Percentiles rank a stretch among this genome's conserved stretches.
Conservation (phyloP, 2,888 invertebrate species). For the Nycteola revayana region DNA sequence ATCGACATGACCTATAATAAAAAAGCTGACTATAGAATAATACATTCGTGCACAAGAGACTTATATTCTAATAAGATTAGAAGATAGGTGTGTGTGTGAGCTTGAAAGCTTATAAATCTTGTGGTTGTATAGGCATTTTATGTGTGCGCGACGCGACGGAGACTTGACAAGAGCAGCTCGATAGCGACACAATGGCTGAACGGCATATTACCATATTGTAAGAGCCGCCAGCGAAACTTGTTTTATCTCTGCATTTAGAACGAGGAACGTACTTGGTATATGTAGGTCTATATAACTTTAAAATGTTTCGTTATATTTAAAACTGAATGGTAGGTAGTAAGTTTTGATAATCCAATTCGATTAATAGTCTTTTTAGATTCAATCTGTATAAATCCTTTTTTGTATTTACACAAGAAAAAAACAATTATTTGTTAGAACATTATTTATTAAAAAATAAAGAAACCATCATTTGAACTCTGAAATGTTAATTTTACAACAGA, state of each 20-base stretch:
- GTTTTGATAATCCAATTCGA: too few species aligned
- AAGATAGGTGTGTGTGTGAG: constrained; percentile 50
- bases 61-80: constrained; percentile 36
- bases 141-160: constrained; percentile 49
- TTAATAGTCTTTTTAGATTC: too few species aligned
- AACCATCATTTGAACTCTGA: neutral
- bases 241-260: constrained; percentile 20
- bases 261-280: constrained; percentile 11
- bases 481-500: too few species aligned
- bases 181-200: constrained; percentile 60
- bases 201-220: constrained; percentile 55
- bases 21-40: constrained; percentile 51
- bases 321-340: too few species aligned
- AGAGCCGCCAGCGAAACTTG: constrained; percentile 31
- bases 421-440: neutral
- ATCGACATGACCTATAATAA: constrained; percentile 64
- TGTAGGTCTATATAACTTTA: too few species aligned
- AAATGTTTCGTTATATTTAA: constrained; percentile 1
- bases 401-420: neutral
- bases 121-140: constrained; percentile 31
- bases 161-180: constrained; percentile 49
- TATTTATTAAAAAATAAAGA: neutral
- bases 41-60: constrained; percentile 37
- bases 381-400: too few species aligned
- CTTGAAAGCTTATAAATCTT: constrained; percentile 71